Conservation (phyloP, 2,797 vertebrate species). For the Coilia nasus region DNA sequence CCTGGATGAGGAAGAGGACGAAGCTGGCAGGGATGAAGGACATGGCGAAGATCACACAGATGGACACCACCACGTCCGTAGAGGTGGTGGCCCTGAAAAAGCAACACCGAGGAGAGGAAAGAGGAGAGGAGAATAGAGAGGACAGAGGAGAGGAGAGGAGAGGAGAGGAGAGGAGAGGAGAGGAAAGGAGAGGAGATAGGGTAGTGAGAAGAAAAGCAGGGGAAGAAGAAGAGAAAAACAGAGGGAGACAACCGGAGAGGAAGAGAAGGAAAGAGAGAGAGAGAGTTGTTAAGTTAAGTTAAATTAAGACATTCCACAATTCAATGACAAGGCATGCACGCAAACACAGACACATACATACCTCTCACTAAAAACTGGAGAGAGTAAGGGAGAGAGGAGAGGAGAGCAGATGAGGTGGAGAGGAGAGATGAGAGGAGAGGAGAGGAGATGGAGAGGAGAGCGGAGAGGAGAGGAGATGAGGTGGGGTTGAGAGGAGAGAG, state of each 20-base stretch:
- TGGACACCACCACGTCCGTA: constrained; percentile 81
- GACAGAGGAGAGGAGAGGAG: constrained; percentile 44
- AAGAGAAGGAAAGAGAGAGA: no score
- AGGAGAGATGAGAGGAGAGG: not conserved
- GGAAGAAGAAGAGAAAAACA: no score
- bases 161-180: not conserved
- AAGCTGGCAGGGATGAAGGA: constrained; percentile 99
- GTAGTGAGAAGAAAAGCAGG: no score
- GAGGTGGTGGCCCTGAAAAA: constrained; percentile 38
- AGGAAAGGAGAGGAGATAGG: no score
- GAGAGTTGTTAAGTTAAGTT: no score
- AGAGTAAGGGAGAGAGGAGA: constrained; percentile 37
- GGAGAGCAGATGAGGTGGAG: no score
- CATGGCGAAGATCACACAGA: constrained; percentile 99
- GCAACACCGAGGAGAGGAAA: not conserved
- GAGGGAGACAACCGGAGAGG: no score
- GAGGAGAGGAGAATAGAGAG: constrained; percentile 18
- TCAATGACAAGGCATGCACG: no score
- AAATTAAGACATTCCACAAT: no score
- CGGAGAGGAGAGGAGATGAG: constrained; percentile 42
- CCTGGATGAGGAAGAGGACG: constrained; percentile 97
- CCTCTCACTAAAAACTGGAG: no score
- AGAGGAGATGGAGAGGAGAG: constrained; percentile 39
- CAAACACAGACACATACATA: no score
- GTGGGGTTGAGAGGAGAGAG: no score